phyloP scores from a whole-genome alignment of 2,113 vertebrate genomes.

The Oxyura jamaicensis region DNA sequence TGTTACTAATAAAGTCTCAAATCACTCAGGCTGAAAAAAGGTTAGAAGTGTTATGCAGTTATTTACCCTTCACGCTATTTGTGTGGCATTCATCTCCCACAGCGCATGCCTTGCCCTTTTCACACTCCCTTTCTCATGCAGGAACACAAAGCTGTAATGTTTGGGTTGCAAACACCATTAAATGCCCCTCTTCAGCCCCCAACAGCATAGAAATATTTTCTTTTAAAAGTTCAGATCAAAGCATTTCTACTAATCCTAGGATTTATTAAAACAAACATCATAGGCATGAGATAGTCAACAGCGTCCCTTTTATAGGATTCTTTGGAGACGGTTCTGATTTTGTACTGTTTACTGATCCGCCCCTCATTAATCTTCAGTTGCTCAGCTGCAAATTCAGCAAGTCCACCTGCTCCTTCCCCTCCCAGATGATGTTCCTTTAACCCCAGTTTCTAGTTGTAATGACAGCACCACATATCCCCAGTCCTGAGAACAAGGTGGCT shows the following conservation, averaged over 20 bases:
- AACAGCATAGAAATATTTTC: slow-evolving; percentile 68
- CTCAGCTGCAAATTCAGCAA: slow-evolving; percentile 55
- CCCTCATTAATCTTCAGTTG: slow-evolving; percentile 59
- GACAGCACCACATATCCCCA: slow-evolving; percentile 27
- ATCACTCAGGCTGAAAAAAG: background rate
- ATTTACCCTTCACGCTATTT: slow-evolving; percentile 51
- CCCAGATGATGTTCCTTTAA: background rate
- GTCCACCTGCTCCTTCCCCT: slow-evolving; percentile 50
- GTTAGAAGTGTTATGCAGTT: slow-evolving; percentile 39
- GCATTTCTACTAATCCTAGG: slow-evolving; percentile 67
- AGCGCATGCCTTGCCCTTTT: slow-evolving; percentile 35
- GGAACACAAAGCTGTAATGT: slow-evolving; percentile 58
- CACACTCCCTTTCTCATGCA: slow-evolving; percentile 54
- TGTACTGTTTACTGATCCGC: slow-evolving; percentile 51
- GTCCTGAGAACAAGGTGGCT: slow-evolving; percentile 35
- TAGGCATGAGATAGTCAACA: slow-evolving; percentile 59
- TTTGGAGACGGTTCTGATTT: slow-evolving; percentile 57
- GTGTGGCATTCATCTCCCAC: slow-evolving; percentile 48
- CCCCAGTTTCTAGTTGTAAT: background rate
- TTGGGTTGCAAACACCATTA: slow-evolving; percentile 65
- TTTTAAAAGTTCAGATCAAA: slow-evolving; percentile 68
- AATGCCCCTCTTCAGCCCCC: slow-evolving; percentile 54
- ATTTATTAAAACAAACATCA: slow-evolving; percentile 68
- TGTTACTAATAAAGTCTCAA: slow-evolving; percentile 2
- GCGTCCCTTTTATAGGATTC: slow-evolving; percentile 57